These are phyloP conservation scores for Dinoponera quadriceps DNA, from an alignment of 1,140 invertebrate species.

Conservation along the genomic window DNA sequence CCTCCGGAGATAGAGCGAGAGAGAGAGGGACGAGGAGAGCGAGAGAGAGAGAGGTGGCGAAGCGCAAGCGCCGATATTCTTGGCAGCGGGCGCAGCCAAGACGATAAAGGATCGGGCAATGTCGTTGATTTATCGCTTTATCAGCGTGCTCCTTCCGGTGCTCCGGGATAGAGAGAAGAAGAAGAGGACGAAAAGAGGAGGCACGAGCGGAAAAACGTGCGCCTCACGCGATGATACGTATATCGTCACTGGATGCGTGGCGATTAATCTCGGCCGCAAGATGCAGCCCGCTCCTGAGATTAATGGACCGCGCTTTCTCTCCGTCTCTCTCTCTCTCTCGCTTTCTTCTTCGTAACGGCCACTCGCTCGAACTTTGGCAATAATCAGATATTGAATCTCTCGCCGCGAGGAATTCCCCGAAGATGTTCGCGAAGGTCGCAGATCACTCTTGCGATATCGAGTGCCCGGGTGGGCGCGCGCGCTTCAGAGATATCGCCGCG, in stretches of 20 bases:
- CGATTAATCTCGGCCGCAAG: conserved; percentile 8
- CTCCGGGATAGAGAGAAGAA: neutral
- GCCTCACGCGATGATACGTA: conserved; percentile 15
- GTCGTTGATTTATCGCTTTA: conserved; percentile 68
- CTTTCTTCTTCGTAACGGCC: conserved; percentile 14
- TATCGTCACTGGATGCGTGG: conserved; percentile 9
- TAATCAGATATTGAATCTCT: conserved; percentile 32
- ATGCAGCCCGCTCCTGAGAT: conserved; percentile 19
- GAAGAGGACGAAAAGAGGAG: conserved; percentile 2
- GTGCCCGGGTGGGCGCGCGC: too few species aligned
- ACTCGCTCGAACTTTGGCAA: conserved; percentile 28
- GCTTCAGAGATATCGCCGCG: neutral
- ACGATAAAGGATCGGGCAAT: conserved; percentile 57
- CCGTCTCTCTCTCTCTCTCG: too few species aligned
- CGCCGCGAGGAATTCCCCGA: conserved; percentile 9
- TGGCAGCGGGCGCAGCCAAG: conserved; percentile 33
- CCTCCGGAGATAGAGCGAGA: neutral
- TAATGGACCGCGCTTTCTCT: conserved; percentile 39
- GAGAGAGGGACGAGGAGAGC: neutral
- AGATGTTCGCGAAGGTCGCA: conserved; percentile 3
- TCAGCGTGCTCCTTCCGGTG: conserved; percentile 33
- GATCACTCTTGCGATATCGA: conserved; percentile 28
- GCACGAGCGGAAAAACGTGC: neutral
- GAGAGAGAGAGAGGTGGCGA: neutral
- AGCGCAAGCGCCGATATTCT: conserved; percentile 62